Conservation (phyloP, 30 jellyfish, hydroid and myxozoan species). For the Turritopsis rubra region DNA sequence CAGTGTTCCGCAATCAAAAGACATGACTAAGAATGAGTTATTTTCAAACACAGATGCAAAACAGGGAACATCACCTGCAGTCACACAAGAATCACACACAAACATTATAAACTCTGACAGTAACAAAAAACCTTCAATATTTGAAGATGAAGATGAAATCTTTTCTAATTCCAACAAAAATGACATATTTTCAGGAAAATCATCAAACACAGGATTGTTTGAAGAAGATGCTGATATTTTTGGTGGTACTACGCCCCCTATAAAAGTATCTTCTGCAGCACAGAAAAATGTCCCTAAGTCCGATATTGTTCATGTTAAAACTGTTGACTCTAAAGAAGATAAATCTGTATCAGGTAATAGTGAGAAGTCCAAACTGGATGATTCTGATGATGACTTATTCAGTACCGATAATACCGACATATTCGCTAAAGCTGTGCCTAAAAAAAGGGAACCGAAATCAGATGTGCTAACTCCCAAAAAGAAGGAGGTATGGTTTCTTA, state of each 20-base stretch:
- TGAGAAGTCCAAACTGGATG: background rate
- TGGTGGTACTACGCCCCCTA: background rate
- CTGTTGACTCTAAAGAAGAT: background rate
- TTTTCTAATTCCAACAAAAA: background rate
- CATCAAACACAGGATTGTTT: background rate
- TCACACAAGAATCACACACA: background rate
- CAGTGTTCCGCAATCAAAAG: background rate
- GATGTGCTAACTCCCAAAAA: too few relatives aligned
- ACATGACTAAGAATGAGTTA: background rate
- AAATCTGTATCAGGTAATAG: background rate
- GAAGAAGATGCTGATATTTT: conserved; percentile 9
- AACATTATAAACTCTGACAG: background rate
- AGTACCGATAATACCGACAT: background rate
- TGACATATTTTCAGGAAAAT: background rate
- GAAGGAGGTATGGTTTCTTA: background rate
- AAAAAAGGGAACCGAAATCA: too few relatives aligned
- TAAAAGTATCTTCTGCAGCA: background rate
- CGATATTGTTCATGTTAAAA: background rate
- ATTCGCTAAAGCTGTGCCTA: background rate
- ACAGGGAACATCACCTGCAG: background rate
- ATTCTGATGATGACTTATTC: background rate
- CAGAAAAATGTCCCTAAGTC: too few relatives aligned
- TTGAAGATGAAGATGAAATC: background rate
- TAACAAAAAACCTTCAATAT: background rate
- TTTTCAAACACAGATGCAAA: background rate